Conservation (phyloP, 2,113 vertebrate species). For the Tetraodon nigroviridis region DNA sequence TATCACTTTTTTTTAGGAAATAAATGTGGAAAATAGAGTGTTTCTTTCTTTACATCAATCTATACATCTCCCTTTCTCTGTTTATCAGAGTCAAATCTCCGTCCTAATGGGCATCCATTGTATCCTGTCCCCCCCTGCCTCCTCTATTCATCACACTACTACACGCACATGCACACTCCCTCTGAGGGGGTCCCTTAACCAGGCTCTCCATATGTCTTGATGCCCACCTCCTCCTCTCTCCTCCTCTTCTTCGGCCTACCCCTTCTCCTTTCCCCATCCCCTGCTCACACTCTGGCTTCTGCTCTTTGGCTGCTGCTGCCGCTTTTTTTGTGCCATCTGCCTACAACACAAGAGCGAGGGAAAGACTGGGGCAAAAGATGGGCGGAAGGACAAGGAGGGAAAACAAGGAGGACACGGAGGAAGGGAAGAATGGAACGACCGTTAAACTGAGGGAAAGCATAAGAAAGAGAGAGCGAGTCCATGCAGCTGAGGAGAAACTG, state of each 20-base stretch:
- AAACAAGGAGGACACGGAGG: slow-evolving; percentile 50
- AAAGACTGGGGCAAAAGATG: slow-evolving; percentile 60
- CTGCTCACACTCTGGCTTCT: slow-evolving; percentile 89
- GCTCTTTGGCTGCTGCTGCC: slow-evolving; percentile 64
- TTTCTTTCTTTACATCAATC: slow-evolving; percentile 42
- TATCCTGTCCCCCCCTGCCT: slow-evolving; percentile 69
- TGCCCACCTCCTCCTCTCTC: slow-evolving; percentile 68
- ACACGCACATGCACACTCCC: slow-evolving; percentile 79
- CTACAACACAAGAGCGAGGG: slow-evolving; percentile 86
- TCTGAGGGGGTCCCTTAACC: slow-evolving; percentile 95
- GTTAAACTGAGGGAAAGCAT: slow-evolving; percentile 52
- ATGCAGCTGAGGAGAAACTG: slow-evolving; percentile 73
- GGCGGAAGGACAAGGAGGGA: slow-evolving; percentile 57
- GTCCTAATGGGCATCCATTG: slow-evolving; percentile 79
- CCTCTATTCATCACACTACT: slow-evolving; percentile 78
- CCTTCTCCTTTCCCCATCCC: slow-evolving; percentile 58
- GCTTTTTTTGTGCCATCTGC: slow-evolving; percentile 94
- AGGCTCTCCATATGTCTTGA: slow-evolving; percentile 97
- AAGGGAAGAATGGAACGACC: slow-evolving; percentile 43
- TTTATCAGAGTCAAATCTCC: slow-evolving; percentile 76
- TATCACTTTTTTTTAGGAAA: too few relatives aligned
- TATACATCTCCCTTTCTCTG: slow-evolving; percentile 54
- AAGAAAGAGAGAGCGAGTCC: slow-evolving; percentile 49
- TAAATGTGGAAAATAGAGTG: neutral
- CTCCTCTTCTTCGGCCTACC: slow-evolving; percentile 53